phyloP scores from a whole-genome alignment of 2,888 invertebrate species.

The Melinopterus prodromus region DNA sequence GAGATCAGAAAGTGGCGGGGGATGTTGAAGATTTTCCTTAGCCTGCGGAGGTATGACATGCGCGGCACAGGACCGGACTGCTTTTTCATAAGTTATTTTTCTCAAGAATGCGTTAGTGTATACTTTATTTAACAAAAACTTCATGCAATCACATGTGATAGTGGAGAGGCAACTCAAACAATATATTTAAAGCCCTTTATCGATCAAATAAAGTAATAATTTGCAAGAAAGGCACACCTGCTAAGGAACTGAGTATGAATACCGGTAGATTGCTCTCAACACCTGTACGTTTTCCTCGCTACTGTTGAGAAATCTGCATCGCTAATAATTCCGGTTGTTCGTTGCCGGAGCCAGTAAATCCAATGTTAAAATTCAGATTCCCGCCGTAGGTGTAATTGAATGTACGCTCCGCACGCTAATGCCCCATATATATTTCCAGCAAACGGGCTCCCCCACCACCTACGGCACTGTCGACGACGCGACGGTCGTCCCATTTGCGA shows the following conservation, averaged over 20 bases:
- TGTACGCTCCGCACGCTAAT: neutral
- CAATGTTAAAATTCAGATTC: conserved; percentile 4
- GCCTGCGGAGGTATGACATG: too few species aligned
- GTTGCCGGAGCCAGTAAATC: neutral
- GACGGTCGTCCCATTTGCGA: conserved; percentile 1
- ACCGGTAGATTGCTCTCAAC: neutral
- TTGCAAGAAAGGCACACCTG: neutral
- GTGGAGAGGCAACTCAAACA: too few species aligned
- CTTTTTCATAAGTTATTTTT: too few species aligned
- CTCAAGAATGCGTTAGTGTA: too few species aligned
- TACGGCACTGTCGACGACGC: neutral
- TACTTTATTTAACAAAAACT: too few species aligned
- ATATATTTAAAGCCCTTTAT: too few species aligned
- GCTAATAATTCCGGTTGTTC: neutral
- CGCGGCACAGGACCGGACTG: too few species aligned
- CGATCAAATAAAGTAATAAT: neutral
- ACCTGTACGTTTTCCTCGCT: neutral
- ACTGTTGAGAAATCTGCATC: conserved; percentile 4
- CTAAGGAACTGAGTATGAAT: conserved; percentile 4
- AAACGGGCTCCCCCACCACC: neutral
- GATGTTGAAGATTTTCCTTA: too few species aligned
- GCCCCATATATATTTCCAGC: conserved; percentile 4
- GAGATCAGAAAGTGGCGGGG: too few species aligned
- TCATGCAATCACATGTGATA: too few species aligned
- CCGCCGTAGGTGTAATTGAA: conserved; percentile 4